phyloP scores from a whole-genome alignment of 53 echinoderm and acorn worm genomes.

The Actinopyga echinites region DNA sequence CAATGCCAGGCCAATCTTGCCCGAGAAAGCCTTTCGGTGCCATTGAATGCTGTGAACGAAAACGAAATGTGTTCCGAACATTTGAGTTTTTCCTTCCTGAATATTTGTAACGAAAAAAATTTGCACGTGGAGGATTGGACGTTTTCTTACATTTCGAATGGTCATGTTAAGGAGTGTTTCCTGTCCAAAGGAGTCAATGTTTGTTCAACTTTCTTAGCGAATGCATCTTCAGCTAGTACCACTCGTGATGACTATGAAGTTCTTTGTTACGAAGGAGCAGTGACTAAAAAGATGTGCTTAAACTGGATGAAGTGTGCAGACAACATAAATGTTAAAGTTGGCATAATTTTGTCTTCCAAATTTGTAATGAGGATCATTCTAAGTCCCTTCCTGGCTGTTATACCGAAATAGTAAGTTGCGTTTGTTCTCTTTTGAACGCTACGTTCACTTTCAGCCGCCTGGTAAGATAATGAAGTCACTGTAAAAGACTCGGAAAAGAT shows the following conservation, averaged over 20 bases:
- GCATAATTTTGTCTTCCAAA: slow-evolving; percentile 13
- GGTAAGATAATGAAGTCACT: too few species aligned
- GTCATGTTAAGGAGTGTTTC: too few species aligned
- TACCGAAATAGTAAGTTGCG: slow-evolving; percentile 19
- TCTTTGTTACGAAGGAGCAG: not conserved
- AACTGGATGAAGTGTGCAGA: not conserved
- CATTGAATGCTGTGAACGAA: too few species aligned
- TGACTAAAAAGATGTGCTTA: not conserved
- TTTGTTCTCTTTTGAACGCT: too few species aligned
- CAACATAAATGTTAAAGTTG: not conserved
- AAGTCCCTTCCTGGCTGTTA: not conserved
- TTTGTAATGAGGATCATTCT: slow-evolving; percentile 5
- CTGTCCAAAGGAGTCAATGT: too few species aligned
- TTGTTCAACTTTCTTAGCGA: too few species aligned
- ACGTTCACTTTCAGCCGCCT: too few species aligned
- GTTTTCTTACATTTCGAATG: too few species aligned
- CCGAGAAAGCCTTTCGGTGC: not conserved
- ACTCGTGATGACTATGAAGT: too few species aligned
- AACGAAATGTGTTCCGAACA: not conserved
- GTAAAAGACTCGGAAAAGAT: too few species aligned
- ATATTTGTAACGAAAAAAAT: not conserved
- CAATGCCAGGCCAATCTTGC: not conserved
- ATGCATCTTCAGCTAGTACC: too few species aligned
- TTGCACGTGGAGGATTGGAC: too few species aligned
- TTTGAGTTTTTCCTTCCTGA: not conserved